Evolutionary conservation across 2,113 vertebrate species (phyloP).

Genomic region (Hyaena hyaena): DNA sequence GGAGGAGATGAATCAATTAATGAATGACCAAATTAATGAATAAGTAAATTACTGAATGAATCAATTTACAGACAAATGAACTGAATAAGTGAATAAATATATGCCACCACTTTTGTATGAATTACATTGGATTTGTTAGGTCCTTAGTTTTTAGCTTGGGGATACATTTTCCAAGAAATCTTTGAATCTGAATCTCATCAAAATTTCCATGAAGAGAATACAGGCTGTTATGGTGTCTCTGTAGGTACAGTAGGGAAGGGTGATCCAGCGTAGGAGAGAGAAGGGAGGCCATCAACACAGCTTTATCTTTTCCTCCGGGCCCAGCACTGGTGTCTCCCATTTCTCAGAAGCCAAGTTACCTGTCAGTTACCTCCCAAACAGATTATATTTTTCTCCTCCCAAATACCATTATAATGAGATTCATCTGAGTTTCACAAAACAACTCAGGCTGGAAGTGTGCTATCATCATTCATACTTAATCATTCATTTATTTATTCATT

Average conservation of each 20-base stretch:
- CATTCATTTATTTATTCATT: background rate
- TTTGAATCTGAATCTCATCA: background rate
- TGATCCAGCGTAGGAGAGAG: accelerated
- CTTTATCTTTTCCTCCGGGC: background rate
- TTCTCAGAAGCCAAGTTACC: background rate
- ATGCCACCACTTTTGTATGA: background rate
- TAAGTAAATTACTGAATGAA: background rate
- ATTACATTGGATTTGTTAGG: background rate
- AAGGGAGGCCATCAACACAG: background rate
- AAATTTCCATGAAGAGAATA: background rate
- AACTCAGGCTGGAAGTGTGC: background rate
- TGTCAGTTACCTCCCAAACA: background rate
- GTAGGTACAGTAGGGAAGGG: background rate
- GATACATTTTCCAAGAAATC: background rate
- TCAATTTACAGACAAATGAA: background rate
- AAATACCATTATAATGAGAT: background rate
- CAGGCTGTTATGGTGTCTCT: background rate
- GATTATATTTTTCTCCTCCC: background rate
- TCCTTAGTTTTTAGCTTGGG: background rate
- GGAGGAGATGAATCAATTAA: background rate
- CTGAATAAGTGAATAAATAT: background rate
- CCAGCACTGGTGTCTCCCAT: background rate
- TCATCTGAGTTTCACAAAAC: background rate
- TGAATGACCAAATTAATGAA: background rate
- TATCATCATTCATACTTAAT: background rate